phyloP scores from a whole-genome alignment of 1,140 invertebrate species.

The Hyles euphorbiae region DNA sequence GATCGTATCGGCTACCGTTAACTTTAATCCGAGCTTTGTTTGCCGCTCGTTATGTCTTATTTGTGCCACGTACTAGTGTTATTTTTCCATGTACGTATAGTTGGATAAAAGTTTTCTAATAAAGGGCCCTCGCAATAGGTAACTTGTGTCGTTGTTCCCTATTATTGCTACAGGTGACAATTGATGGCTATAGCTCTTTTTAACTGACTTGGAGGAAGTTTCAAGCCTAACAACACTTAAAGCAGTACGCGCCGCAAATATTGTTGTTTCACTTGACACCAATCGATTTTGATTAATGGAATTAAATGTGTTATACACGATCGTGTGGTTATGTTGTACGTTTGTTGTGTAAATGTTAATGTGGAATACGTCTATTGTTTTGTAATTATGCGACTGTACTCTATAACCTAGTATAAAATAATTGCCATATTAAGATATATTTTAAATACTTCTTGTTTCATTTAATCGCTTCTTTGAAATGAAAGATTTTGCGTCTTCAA shows the following conservation, averaged over 20 bases:
- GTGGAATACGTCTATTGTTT: too few species aligned
- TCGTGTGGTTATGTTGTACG: too few species aligned
- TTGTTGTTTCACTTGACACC: neutral
- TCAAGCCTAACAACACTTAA: constrained; percentile 24
- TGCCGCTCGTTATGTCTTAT: constrained; percentile 50
- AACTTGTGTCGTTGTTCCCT: constrained; percentile 50
- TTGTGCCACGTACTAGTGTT: constrained; percentile 67
- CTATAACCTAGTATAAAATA: too few species aligned
- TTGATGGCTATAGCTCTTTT: constrained; percentile 67
- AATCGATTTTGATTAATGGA: too few species aligned
- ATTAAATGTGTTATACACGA: too few species aligned
- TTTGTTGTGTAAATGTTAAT: too few species aligned
- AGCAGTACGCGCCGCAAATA: neutral
- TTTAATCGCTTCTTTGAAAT: too few species aligned
- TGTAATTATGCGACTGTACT: too few species aligned
- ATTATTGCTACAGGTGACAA: constrained; percentile 71
- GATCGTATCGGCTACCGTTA: constrained; percentile 11
- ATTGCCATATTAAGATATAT: too few species aligned
- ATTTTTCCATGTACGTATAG: constrained; percentile 63
- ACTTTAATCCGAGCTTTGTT: constrained; percentile 24
- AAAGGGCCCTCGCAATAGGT: constrained; percentile 56
- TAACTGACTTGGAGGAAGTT: constrained; percentile 56
- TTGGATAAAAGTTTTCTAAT: constrained; percentile 68
- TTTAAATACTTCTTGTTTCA: too few species aligned
- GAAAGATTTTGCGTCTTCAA: too few species aligned